A percentile compares a stretch with the other conserved stretches of the same genome.
Evolutionary conservation across 1,140 invertebrate genomes (phyloP).

Genomic region (Teleogryllus occipitalis): DNA sequence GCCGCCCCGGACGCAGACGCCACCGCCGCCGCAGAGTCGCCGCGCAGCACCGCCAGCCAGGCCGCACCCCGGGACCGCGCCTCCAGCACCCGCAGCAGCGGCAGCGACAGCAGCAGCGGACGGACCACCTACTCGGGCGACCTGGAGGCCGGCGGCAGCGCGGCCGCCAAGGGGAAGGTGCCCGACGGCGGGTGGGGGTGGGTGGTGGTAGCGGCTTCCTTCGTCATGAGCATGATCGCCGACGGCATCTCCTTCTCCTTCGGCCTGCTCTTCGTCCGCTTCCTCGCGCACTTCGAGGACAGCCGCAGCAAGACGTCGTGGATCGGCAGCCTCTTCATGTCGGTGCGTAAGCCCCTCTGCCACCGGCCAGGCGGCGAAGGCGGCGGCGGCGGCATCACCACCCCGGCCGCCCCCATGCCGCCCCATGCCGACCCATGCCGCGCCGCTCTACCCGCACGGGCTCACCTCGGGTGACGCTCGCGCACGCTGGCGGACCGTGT

Average conservation of each 20-base stretch:
- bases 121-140: neutral
- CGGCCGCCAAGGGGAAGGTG: neutral
- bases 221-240: constrained; percentile 85
- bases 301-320: constrained; percentile 76
- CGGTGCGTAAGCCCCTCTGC: constrained; percentile 41
- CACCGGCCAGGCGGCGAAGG: too few relatives aligned
- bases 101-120: neutral
- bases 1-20: too few relatives aligned
- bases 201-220: constrained; percentile 76
- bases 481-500: too few relatives aligned
- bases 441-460: too few relatives aligned
- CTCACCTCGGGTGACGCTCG: too few relatives aligned
- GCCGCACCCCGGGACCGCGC: too few relatives aligned
- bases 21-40: too few relatives aligned
- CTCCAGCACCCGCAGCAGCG: neutral
- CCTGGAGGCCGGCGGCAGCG: neutral
- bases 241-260: constrained; percentile 92
- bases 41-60: too few relatives aligned
- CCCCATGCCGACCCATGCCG: too few relatives aligned
- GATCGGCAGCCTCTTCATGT: constrained; percentile 81
- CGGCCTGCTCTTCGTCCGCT: constrained; percentile 78
- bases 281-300: constrained; percentile 74
- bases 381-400: too few relatives aligned
- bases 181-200: constrained; percentile 44
- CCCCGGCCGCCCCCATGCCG: too few relatives aligned